These are phyloP conservation scores for Crioceris asparagi DNA, from an alignment of 2,888 invertebrate species.

Conservation along the genomic window DNA sequence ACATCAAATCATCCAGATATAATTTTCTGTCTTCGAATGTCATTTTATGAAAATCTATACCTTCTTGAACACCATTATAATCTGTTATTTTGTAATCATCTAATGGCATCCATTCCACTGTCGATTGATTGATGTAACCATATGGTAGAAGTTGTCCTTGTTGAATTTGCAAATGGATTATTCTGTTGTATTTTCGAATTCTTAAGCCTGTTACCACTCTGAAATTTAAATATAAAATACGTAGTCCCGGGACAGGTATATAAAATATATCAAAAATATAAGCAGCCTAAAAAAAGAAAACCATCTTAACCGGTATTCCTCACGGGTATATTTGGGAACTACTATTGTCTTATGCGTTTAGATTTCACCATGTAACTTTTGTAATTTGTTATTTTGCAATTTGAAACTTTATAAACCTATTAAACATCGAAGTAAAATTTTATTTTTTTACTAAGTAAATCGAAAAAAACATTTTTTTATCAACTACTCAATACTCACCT, in stretches of 20 bases:
- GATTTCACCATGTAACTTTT: too few relatives aligned
- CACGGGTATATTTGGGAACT: too few relatives aligned
- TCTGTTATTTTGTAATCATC: slow-evolving; percentile 48
- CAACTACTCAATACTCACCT: too few relatives aligned
- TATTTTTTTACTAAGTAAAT: too few relatives aligned
- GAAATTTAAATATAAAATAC: slow-evolving; percentile 17
- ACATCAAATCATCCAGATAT: slow-evolving; percentile 67
- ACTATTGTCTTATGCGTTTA: too few relatives aligned
- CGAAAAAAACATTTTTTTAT: too few relatives aligned
- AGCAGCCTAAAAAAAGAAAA: too few relatives aligned
- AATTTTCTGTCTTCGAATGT: slow-evolving; percentile 64
- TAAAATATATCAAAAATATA: too few relatives aligned
- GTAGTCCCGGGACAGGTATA: not conserved
- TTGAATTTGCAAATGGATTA: slow-evolving; percentile 75
- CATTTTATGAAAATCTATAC: slow-evolving; percentile 63
- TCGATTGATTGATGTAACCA: slow-evolving; percentile 50
- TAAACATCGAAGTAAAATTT: too few relatives aligned
- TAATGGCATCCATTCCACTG: slow-evolving; percentile 57
- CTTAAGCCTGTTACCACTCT: slow-evolving; percentile 75
- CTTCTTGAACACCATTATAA: slow-evolving; percentile 42
- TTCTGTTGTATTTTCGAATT: slow-evolving; percentile 58
- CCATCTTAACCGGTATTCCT: too few relatives aligned
- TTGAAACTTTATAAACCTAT: too few relatives aligned
- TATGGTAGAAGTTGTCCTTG: slow-evolving; percentile 56
- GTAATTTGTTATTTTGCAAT: too few relatives aligned